These are phyloP conservation scores for Linyphia triangularis DNA, from an alignment of 2,888 invertebrate species.

Conservation along the genomic window DNA sequence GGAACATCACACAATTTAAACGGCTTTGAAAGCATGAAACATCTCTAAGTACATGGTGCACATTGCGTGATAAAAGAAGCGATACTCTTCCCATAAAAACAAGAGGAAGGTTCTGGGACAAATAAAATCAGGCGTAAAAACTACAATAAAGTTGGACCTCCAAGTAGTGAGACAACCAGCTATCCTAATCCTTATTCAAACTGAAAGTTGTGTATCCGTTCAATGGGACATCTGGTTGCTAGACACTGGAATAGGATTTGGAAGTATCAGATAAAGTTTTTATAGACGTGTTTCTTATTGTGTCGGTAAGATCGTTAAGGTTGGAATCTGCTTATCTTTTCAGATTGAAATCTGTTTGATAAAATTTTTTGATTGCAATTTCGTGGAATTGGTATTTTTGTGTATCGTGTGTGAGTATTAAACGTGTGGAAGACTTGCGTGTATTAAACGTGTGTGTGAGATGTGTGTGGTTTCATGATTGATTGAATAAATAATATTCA, in stretches of 20 bases:
- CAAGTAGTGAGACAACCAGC: neutral
- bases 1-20: neutral
- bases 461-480: no score
- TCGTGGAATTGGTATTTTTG: no score
- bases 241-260: neutral
- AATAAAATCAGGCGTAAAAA: conserved; percentile 22
- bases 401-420: no score
- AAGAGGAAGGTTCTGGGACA: neutral
- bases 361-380: neutral
- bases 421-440: no score
- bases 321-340: neutral
- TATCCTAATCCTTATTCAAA: neutral
- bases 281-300: neutral
- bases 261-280: neutral
- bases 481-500: no score
- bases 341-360: neutral
- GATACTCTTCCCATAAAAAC: neutral
- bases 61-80: neutral
- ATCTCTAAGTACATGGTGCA: neutral
- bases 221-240: neutral
- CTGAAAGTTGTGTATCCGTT: neutral
- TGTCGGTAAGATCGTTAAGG: neutral
- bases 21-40: neutral
- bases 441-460: no score
- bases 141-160: conserved; percentile 20